A percentile compares a stretch with the other conserved stretches of the same genome.
Evolutionary conservation across 1,140 invertebrate genomes (phyloP).

Genomic region (Rhagoletis pomonella): DNA sequence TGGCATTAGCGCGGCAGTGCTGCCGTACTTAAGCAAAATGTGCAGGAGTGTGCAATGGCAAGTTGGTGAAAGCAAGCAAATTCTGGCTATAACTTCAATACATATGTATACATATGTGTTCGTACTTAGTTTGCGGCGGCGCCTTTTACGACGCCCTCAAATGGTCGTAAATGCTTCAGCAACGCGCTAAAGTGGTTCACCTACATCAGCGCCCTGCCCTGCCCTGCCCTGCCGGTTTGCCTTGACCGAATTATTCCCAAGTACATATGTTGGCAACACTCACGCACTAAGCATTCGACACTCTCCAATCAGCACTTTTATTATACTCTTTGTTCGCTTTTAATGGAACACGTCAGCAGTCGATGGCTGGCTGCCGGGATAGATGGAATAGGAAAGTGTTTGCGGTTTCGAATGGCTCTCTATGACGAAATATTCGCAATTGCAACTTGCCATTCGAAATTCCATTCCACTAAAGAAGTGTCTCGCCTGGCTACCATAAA

Average conservation of each 20-base stretch:
- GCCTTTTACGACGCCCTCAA: constrained; percentile 13
- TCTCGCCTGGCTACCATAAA: constrained; percentile 3
- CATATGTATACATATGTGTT: background rate
- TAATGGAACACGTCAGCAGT: background rate
- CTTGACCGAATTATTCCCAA: constrained; percentile 5
- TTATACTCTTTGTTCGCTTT: background rate
- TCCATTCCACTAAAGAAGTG: background rate
- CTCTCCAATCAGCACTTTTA: background rate
- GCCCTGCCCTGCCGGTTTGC: background rate
- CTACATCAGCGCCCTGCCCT: background rate
- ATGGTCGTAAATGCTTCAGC: constrained; percentile 8
- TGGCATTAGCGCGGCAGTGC: background rate
- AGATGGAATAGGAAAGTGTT: background rate
- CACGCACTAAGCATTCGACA: background rate
- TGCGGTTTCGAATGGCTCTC: background rate
- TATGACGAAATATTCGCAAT: background rate
- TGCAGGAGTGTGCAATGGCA: background rate
- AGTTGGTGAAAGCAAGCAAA: background rate
- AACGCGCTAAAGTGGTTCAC: constrained; percentile 9
- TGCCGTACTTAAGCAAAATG: background rate
- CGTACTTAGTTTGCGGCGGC: constrained; percentile 1
- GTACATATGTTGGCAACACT: background rate
- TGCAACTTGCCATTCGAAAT: constrained; percentile 36
- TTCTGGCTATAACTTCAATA: background rate
- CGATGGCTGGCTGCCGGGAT: background rate